Conservation (phyloP, 1,140 invertebrate genomes). For the Forficula auricularia region DNA sequence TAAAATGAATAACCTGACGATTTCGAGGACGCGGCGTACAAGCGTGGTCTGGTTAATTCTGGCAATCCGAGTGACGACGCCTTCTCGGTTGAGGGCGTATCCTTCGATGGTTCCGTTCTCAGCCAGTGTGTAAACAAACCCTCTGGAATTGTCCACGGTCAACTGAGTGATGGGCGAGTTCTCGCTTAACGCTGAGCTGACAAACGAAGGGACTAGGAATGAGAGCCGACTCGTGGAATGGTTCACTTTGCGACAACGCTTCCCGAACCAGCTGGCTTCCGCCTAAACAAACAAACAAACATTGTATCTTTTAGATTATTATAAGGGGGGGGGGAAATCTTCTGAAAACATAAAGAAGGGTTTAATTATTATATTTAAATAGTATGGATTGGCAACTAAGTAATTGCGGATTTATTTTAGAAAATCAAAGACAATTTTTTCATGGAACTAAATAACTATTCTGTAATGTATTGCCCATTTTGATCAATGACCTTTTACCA, state of each 20-base stretch:
- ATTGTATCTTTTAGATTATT: too few species aligned
- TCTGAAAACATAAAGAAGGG: too few species aligned
- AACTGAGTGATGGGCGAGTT: constrained; percentile 76
- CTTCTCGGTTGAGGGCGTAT: constrained; percentile 73
- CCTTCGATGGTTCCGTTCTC: constrained; percentile 67
- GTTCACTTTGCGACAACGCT: constrained; percentile 88
- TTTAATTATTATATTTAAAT: too few species aligned
- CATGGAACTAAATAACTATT: too few species aligned
- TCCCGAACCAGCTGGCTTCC: constrained; percentile 80
- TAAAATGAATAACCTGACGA: constrained; percentile 9
- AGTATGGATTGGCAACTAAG: too few species aligned
- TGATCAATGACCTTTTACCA: too few species aligned
- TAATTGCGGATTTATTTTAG: too few species aligned
- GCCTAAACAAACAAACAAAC: constrained; percentile 40
- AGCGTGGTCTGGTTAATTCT: too few species aligned
- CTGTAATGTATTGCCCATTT: too few species aligned
- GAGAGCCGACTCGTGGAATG: constrained; percentile 76
- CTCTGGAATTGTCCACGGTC: constrained; percentile 70
- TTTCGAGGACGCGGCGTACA: too few species aligned
- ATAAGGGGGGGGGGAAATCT: too few species aligned
- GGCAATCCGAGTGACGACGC: constrained; percentile 21
- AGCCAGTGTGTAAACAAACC: constrained; percentile 79
- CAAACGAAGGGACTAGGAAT: constrained; percentile 79
- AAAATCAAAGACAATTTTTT: too few species aligned
- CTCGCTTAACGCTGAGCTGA: constrained; percentile 63